phyloP scores from a whole-genome alignment of 2,888 invertebrate genomes.

The Pristionchus maxplancki region DNA sequence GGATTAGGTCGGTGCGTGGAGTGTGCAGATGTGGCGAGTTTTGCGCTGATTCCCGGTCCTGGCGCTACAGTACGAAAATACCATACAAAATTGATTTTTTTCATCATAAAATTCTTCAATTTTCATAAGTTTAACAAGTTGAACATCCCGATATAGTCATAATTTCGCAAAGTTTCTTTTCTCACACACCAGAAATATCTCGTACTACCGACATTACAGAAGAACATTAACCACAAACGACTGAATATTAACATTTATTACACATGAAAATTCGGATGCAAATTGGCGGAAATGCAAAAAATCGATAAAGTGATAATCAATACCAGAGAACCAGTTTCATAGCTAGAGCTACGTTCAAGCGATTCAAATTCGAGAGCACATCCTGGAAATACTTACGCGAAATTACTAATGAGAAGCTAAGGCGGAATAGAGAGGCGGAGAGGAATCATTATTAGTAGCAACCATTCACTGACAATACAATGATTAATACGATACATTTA shows the following conservation, averaged over 20 bases:
- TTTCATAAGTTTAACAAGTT: too few species aligned
- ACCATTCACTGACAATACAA: not conserved
- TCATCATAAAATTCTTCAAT: too few species aligned
- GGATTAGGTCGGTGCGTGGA: not conserved
- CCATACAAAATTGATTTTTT: not conserved
- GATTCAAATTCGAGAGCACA: not conserved
- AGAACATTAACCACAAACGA: not conserved
- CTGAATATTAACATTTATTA: not conserved
- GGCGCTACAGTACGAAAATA: not conserved
- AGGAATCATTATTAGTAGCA: not conserved
- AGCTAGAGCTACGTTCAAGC: constrained; percentile 16
- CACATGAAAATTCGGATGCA: not conserved
- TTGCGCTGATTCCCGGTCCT: not conserved
- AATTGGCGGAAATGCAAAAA: not conserved
- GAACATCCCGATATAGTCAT: too few species aligned
- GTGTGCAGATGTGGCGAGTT: not conserved
- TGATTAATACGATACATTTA: not conserved
- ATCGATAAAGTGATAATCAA: not conserved
- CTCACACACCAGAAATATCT: too few species aligned
- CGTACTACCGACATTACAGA: not conserved
- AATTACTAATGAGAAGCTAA: not conserved
- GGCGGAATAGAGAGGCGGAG: too few species aligned
- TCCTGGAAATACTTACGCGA: not conserved
- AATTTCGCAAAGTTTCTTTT: too few species aligned
- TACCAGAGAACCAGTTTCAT: not conserved